A percentile compares a stretch with the other conserved stretches of the same genome.
Evolutionary conservation across 2,797 vertebrate genomes (phyloP).

Genomic region (Carapus acus): DNA sequence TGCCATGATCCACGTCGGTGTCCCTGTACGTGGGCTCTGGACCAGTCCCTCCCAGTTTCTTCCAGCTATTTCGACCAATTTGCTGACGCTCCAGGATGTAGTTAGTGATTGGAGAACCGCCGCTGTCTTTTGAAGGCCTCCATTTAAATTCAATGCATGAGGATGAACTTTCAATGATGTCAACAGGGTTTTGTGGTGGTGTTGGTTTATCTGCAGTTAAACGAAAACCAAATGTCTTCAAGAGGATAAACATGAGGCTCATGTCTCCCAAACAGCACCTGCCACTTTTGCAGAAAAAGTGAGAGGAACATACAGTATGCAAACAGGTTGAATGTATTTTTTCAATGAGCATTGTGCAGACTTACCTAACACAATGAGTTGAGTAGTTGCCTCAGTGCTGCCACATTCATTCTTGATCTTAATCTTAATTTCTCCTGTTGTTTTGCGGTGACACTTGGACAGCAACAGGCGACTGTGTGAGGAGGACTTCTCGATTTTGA

Average conservation of each 20-base stretch:
- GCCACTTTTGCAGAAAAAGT: not conserved
- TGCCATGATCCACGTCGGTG: constrained; percentile 75
- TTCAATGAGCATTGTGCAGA: too few relatives aligned
- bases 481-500: constrained; percentile 71
- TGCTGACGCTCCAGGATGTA: constrained; percentile 83
- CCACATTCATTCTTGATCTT: constrained; percentile 83
- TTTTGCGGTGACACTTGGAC: constrained; percentile 73
- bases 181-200: constrained; percentile 77
- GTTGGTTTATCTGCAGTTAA: constrained; percentile 79
- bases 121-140: constrained; percentile 78
- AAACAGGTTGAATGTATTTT: not conserved
- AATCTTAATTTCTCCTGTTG: constrained; percentile 79
- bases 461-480: constrained; percentile 71
- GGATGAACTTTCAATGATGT: constrained; percentile 72
- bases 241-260: too few relatives aligned
- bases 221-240: too few relatives aligned
- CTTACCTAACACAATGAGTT: constrained; percentile 78
- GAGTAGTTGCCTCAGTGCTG: constrained; percentile 68
- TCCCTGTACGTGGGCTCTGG: constrained; percentile 75
- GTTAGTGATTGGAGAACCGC: constrained; percentile 73
- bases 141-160: constrained; percentile 77
- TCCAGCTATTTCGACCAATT: constrained; percentile 79
- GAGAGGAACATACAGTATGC: not conserved
- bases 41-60: constrained; percentile 74
- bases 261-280: not conserved